These are phyloP conservation scores for Mizuhopecten yessoensis DNA, from an alignment of 1,140 invertebrate genomes.

Conservation along the genomic window DNA sequence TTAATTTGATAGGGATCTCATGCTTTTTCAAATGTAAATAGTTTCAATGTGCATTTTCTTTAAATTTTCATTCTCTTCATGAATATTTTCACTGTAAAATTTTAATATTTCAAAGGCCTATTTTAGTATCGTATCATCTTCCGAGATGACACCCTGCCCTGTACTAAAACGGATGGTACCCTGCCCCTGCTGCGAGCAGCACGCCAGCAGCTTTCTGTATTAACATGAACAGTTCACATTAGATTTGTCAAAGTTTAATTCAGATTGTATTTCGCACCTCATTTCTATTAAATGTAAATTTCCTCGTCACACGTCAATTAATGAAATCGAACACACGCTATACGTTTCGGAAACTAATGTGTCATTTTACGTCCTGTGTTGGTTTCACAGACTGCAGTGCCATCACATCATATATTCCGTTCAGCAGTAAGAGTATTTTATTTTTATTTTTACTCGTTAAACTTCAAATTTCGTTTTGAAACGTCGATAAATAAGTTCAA, in stretches of 20 bases:
- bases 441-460: too few relatives aligned
- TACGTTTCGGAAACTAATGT: not conserved
- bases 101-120: constrained; percentile 8
- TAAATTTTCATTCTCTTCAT: constrained; percentile 36
- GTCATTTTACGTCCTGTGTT: not conserved
- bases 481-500: too few relatives aligned
- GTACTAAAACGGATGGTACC: not conserved
- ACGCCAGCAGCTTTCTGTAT: not conserved
- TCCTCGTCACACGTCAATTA: not conserved
- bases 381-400: not conserved
- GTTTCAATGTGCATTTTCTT: constrained; percentile 35
- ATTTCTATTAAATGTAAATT: not conserved
- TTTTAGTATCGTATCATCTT: not conserved
- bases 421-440: too few relatives aligned
- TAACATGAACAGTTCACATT: not conserved
- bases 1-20: constrained; percentile 23
- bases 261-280: not conserved
- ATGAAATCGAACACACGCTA: not conserved
- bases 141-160: not conserved
- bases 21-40: constrained; percentile 21
- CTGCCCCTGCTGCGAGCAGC: not conserved
- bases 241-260: not conserved
- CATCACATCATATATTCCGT: too few relatives aligned
- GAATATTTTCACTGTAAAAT: constrained; percentile 29
- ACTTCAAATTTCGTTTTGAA: too few relatives aligned